These are phyloP conservation scores for Lasioglossum leucozonium DNA, from an alignment of 2,888 invertebrate species.

Conservation along the genomic window DNA sequence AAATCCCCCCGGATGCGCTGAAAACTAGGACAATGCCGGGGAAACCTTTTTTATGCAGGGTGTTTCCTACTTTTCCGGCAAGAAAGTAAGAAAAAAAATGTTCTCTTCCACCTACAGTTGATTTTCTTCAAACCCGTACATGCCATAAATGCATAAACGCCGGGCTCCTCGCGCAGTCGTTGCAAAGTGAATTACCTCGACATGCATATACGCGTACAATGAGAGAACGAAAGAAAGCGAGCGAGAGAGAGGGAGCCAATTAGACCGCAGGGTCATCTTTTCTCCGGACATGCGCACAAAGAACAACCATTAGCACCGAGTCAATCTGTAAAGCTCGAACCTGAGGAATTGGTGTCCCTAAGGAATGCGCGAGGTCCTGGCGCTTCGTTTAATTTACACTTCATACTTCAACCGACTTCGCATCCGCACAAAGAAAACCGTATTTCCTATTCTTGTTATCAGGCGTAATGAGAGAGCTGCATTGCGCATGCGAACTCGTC, in stretches of 20 bases:
- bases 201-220: neutral
- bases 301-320: neutral
- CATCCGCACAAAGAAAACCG: neutral
- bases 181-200: neutral
- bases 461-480: neutral
- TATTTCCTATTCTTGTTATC: neutral
- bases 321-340: neutral
- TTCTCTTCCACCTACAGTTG: neutral
- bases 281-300: neutral
- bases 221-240: neutral
- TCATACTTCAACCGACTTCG: neutral
- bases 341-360: neutral
- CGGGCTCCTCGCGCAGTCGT: neutral
- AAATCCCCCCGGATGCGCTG: no score
- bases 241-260: neutral
- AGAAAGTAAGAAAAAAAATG: no score
- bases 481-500: neutral
- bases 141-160: slow-evolving; percentile 1
- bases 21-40: no score
- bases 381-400: neutral
- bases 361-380: neutral
- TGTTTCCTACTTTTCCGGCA: no score
- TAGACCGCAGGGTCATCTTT: neutral
- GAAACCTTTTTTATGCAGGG: no score
- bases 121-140: neutral